Evolutionary conservation across 1,140 invertebrate species (phyloP).

Genomic region (Drosophila obscura): DNA sequence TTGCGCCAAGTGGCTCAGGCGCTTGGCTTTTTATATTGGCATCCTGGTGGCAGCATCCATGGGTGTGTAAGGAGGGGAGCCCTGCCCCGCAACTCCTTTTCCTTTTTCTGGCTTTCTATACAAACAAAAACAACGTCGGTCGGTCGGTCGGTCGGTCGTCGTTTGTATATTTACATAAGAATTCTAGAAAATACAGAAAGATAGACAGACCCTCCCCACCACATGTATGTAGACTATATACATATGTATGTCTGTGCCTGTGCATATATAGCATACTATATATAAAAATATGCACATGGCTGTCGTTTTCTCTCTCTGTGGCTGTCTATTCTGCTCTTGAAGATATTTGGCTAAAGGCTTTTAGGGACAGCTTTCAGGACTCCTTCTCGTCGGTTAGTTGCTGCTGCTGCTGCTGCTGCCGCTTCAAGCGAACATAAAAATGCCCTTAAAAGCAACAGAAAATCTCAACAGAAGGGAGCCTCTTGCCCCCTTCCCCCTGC

Average conservation of each 20-base stretch:
- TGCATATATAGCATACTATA: constrained; percentile 13
- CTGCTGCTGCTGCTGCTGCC: constrained; percentile 5
- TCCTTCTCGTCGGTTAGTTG: constrained; percentile 65
- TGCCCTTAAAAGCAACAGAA: constrained; percentile 74
- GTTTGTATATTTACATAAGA: constrained; percentile 71
- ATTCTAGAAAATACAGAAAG: no score
- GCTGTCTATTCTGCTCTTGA: constrained; percentile 53
- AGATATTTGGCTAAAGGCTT: constrained; percentile 81
- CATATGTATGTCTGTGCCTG: constrained; percentile 17
- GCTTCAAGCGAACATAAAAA: constrained; percentile 79
- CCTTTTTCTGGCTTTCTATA: constrained; percentile 26
- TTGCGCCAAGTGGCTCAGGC: constrained; percentile 71
- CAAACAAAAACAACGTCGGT: constrained; percentile 54
- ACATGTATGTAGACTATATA: constrained; percentile 26
- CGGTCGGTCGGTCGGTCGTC: constrained; percentile 20
- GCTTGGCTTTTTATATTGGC: constrained; percentile 71
- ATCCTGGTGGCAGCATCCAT: constrained; percentile 54
- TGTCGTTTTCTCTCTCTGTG: constrained; percentile 33
- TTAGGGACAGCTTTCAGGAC: constrained; percentile 68
- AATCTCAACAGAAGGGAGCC: constrained; percentile 30
- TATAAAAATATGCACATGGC: constrained; percentile 56
- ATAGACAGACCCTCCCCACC: constrained; percentile 11
- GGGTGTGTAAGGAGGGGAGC: background rate
- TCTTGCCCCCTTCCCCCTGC: background rate
- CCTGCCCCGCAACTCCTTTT: constrained; percentile 24